Percentiles rank a stretch among this genome's conserved stretches.
phyloP scores from a whole-genome alignment of 92 coral and sea anemone species.

The Zoanthus solanderi region DNA sequence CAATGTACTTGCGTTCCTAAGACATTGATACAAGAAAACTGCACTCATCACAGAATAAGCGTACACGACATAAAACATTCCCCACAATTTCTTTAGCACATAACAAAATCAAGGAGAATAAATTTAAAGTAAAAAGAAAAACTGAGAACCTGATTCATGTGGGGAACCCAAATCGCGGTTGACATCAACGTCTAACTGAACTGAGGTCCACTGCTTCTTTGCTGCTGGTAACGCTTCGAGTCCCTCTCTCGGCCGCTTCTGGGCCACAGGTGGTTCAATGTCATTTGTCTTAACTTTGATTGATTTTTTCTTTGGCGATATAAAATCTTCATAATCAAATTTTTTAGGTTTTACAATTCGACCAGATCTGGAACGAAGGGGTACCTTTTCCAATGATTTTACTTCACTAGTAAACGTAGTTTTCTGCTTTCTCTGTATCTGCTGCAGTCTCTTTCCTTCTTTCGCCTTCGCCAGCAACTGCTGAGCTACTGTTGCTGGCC shows the following conservation, averaged over 20 bases:
- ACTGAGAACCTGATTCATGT: background rate
- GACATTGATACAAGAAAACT: too few species aligned
- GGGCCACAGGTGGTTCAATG: slow-evolving; percentile 35
- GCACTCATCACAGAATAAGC: too few species aligned
- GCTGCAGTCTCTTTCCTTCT: slow-evolving; percentile 80
- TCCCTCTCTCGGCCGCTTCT: slow-evolving; percentile 76
- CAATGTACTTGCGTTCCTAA: too few species aligned
- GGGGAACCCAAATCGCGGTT: slow-evolving; percentile 1
- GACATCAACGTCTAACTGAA: slow-evolving; percentile 34
- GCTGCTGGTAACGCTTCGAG: slow-evolving; percentile 73
- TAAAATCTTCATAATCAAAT: slow-evolving; percentile 92
- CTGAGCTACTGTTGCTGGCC: slow-evolving; percentile 81
- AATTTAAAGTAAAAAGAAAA: too few species aligned
- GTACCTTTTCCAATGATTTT: slow-evolving; percentile 44
- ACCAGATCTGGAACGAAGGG: slow-evolving; percentile 95
- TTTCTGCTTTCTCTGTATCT: slow-evolving; percentile 72
- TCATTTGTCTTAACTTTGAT: slow-evolving; percentile 6
- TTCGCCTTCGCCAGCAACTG: slow-evolving; percentile 95
- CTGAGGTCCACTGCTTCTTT: slow-evolving; percentile 54
- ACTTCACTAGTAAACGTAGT: slow-evolving; percentile 26
- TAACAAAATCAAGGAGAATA: too few species aligned
- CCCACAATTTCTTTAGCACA: too few species aligned
- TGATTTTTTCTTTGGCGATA: slow-evolving; percentile 63
- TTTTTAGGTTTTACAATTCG: slow-evolving; percentile 96
- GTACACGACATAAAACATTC: too few species aligned